Evolutionary conservation across 2,797 vertebrate species (phyloP), one percentile per base, ranked within the genome.

Genomic region (Peromyscus eremicus): DNA sequence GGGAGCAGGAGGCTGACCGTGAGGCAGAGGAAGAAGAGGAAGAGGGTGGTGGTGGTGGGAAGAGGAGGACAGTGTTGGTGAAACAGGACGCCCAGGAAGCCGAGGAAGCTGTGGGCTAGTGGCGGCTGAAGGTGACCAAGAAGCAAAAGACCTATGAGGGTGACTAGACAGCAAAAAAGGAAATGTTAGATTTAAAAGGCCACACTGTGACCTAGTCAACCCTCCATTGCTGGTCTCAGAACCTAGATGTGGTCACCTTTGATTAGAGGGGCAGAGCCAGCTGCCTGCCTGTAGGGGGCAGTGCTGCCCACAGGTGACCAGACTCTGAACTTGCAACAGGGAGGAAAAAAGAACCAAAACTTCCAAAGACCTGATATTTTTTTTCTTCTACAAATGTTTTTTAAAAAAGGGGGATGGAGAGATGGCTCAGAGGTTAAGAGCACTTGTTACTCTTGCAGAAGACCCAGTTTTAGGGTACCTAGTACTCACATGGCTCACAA

Each of bases 1-100:
- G 0, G 0, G 99, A 99, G 88, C 99, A 99, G 11, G 99, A 99
- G 88, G 99, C 99, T 0, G 99, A 99, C 8, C 99, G 99, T 0
- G 99, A 99, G 86, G 99, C 99, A 97, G 99, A 99, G 0, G 99
- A 99, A 19, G 99, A 99, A 52, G 99, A 99, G 0, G 99, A 99
- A 17, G 99, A 99, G 49, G 99, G 99, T 29, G 98, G 98, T 98
- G 40, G 99, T 99, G 79, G 99, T 99, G 62, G 62, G 62, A 5
- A 0, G 49, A 52, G 2, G 99, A 55, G 99, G 68, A 19, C 17
- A 34, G 98, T 98, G 99, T 99, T 96, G 99, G 99, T 6, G 99
- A 99, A 52, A 52, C 49, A 52, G 49, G n/a, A n/a, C n/a, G n/a
- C n/a, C n/a, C n/a, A 52, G 49, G 49, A 52, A 2, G 49, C 12